These are phyloP conservation scores for Heliconius cydno DNA, from an alignment of 2,888 invertebrate species.

Conservation along the genomic window DNA sequence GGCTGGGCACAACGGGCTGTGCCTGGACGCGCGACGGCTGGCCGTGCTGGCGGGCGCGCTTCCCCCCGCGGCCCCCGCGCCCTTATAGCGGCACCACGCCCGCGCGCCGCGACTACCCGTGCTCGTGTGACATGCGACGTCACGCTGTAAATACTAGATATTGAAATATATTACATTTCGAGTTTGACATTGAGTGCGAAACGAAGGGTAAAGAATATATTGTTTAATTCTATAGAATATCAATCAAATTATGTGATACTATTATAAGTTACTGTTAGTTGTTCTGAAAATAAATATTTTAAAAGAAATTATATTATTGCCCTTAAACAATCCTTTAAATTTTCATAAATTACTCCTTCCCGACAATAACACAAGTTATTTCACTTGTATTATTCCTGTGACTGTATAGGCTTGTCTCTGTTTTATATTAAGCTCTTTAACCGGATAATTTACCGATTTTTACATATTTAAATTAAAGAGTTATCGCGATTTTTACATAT, in stretches of 20 bases:
- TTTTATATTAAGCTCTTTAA: no score
- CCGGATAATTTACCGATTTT: no score
- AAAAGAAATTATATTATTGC: slow-evolving; percentile 11
- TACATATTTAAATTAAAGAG: no score
- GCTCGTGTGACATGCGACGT: slow-evolving; percentile 43
- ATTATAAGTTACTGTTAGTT: slow-evolving; percentile 45
- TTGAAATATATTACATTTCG: background rate
- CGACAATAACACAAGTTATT: background rate
- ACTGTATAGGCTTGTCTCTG: no score
- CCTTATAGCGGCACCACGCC: slow-evolving; percentile 1
- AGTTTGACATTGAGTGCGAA: background rate
- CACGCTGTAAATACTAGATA: background rate
- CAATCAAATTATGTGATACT: slow-evolving; percentile 47
- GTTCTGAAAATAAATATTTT: slow-evolving; percentile 41
- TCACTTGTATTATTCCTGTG: no score
- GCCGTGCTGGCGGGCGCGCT: slow-evolving; percentile 51
- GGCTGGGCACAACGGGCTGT: slow-evolving; percentile 51
- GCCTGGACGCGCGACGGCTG: slow-evolving; percentile 57
- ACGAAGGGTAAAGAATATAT: background rate
- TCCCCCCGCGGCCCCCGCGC: slow-evolving; percentile 42
- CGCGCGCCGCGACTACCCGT: slow-evolving; percentile 41
- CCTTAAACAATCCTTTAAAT: background rate
- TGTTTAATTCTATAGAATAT: slow-evolving; percentile 30
- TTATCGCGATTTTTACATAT: no score
- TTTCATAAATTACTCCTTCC: background rate